Evolutionary conservation across 2,888 invertebrate species (phyloP).

Genomic region (Axea sp.): DNA sequence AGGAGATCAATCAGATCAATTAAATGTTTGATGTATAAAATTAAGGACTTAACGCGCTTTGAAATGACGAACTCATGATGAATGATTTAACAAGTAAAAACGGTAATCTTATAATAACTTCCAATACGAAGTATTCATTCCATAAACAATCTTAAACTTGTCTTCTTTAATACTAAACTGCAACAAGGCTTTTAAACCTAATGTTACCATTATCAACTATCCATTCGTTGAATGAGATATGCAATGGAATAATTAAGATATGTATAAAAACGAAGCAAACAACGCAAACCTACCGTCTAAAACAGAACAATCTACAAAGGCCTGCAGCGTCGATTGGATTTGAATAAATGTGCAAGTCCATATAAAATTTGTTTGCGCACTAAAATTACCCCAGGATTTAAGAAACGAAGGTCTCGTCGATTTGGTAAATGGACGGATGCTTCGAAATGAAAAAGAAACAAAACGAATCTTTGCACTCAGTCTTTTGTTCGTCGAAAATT

Average conservation of each 20-base stretch:
- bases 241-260: slow-evolving; percentile 65
- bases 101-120: slow-evolving; percentile 5
- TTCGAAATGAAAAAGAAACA: slow-evolving; percentile 11
- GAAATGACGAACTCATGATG: neutral
- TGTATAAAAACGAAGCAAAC: slow-evolving; percentile 63
- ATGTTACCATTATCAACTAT: slow-evolving; percentile 52
- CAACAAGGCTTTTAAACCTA: slow-evolving; percentile 51
- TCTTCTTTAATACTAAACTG: slow-evolving; percentile 44
- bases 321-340: slow-evolving; percentile 47
- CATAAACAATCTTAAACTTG: slow-evolving; percentile 41
- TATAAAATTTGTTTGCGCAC: slow-evolving; percentile 5
- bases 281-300: slow-evolving; percentile 60
- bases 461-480: slow-evolving; percentile 49
- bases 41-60: neutral
- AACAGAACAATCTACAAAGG: slow-evolving; percentile 61
- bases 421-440: slow-evolving; percentile 48
- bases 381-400: slow-evolving; percentile 5
- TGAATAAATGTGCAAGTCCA: slow-evolving; percentile 1
- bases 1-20: slow-evolving; percentile 12
- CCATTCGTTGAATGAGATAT: slow-evolving; percentile 64
- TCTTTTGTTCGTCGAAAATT: slow-evolving; percentile 42
- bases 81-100: slow-evolving; percentile 9
- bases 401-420: slow-evolving; percentile 8
- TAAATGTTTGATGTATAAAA: neutral
- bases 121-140: slow-evolving; percentile 5